These are phyloP conservation scores for Cephus pygmeus DNA, from an alignment of 2,888 invertebrate species.

Conservation along the genomic window DNA sequence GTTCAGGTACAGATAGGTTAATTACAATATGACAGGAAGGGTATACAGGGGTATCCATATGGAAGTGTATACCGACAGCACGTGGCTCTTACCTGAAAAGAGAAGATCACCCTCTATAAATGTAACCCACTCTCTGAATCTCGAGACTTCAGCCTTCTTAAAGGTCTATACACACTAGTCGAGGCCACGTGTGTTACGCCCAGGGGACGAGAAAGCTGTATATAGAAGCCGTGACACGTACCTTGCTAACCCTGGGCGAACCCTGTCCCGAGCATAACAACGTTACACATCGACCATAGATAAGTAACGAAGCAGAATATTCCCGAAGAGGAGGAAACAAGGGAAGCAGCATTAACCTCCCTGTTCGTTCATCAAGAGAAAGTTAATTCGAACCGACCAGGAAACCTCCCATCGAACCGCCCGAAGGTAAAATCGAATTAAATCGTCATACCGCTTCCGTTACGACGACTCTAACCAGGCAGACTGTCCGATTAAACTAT, in stretches of 20 bases:
- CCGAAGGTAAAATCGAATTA: not conserved
- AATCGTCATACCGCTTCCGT: not conserved
- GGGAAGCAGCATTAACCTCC: not conserved
- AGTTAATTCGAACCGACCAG: not conserved
- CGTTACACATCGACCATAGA: not conserved
- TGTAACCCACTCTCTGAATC: not conserved
- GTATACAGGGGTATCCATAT: not conserved
- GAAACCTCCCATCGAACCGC: not conserved
- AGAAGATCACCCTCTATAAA: not conserved
- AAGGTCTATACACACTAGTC: not conserved
- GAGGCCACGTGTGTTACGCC: not conserved
- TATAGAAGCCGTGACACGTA: not conserved
- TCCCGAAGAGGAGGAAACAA: not conserved
- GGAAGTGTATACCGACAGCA: not conserved
- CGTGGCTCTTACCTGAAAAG: not conserved
- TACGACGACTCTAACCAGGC: not conserved
- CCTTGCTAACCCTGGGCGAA: not conserved
- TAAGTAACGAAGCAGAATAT: not conserved
- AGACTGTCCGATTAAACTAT: not conserved
- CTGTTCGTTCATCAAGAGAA: not conserved
- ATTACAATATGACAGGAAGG: not conserved
- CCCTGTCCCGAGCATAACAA: too few relatives aligned
- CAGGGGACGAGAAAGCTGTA: not conserved
- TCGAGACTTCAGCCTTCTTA: not conserved
- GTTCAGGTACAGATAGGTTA: not conserved